These are phyloP conservation scores for Venturia canescens DNA, from an alignment of 1,140 invertebrate species.

Conservation along the genomic window DNA sequence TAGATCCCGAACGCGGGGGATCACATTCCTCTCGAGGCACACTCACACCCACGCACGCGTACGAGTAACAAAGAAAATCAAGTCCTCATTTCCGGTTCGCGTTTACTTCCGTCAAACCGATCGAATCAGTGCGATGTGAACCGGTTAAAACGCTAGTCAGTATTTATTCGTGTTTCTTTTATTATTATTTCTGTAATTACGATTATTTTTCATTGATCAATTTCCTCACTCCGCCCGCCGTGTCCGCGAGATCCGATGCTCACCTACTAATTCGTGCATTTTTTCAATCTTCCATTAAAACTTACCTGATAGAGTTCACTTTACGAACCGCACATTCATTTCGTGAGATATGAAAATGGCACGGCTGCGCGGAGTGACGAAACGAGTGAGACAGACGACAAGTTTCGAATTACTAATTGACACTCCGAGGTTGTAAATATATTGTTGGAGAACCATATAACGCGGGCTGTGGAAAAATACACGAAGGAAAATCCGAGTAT, in stretches of 20 bases:
- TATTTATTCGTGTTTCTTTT: conserved; percentile 50
- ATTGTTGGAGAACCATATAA: conserved; percentile 22
- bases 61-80: conserved; percentile 2
- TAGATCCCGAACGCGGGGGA: conserved; percentile 14
- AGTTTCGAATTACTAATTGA: neutral
- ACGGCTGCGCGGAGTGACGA: conserved; percentile 1
- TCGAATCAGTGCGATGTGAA: conserved; percentile 48
- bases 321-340: neutral
- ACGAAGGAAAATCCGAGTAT: no score
- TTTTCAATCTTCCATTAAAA: neutral
- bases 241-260: conserved; percentile 10
- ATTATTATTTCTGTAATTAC: conserved; percentile 35
- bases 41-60: no score
- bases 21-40: conserved; percentile 41
- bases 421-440: conserved; percentile 45
- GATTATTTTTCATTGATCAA: neutral
- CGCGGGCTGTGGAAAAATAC: no score
- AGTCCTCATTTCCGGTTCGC: conserved; percentile 41
- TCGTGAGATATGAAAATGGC: neutral
- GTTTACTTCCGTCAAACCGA: conserved; percentile 44
- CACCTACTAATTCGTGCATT: neutral
- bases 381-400: conserved; percentile 3
- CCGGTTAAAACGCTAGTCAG: conserved; percentile 52
- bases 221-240: conserved; percentile 18
- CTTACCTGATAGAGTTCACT: neutral